Conservation (phyloP, 2,888 invertebrate species). For the Geophilus truncorum region DNA sequence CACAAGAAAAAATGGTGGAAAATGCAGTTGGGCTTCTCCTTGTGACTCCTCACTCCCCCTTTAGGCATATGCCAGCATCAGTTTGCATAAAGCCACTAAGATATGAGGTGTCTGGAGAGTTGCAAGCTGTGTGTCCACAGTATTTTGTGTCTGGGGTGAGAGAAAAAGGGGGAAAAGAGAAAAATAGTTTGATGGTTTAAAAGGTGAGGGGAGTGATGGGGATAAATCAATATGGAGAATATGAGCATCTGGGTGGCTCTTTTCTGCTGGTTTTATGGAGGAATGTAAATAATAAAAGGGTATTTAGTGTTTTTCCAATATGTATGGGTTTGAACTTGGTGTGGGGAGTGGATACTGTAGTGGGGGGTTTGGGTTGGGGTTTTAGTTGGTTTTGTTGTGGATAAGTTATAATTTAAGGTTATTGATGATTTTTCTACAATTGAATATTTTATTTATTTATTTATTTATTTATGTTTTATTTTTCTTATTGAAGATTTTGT, state of each 20-base stretch:
- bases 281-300: not conserved
- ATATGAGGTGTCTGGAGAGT: not conserved
- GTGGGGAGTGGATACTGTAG: too few species aligned
- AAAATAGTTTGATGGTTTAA: not conserved
- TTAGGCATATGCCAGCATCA: not conserved
- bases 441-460: too few species aligned
- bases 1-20: not conserved
- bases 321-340: too few species aligned
- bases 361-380: too few species aligned
- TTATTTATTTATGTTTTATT: too few species aligned
- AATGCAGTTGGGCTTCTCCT: not conserved
- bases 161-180: not conserved
- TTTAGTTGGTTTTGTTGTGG: too few species aligned
- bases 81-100: not conserved
- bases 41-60: not conserved
- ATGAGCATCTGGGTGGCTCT: not conserved
- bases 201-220: not conserved
- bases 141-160: not conserved
- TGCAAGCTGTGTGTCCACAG: not conserved
- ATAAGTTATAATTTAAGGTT: too few species aligned
- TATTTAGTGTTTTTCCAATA: not conserved
- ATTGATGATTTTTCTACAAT: too few species aligned
- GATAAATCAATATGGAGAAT: slow-evolving; percentile 10
- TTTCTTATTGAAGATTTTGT: too few species aligned
- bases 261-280: not conserved